Evolutionary conservation across 2,888 invertebrate genomes (phyloP).

Genomic region (Drosophila koepferae): DNA sequence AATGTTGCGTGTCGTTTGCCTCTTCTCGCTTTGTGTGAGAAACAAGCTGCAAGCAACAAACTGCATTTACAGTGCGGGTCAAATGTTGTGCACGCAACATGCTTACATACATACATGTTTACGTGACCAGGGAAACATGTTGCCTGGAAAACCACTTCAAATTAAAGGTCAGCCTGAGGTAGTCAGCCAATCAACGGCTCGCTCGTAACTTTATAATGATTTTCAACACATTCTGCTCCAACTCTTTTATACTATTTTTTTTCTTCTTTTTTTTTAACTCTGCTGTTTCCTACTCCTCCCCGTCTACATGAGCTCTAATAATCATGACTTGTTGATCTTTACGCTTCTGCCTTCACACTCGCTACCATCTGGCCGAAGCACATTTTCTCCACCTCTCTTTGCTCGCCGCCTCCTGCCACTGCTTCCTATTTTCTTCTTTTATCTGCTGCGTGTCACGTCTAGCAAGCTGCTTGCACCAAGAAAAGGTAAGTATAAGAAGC

Average conservation of each 20-base stretch:
- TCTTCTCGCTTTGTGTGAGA: slow-evolving; percentile 22
- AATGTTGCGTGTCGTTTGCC: slow-evolving; percentile 40
- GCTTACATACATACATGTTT: slow-evolving; percentile 37
- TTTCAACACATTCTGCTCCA: slow-evolving; percentile 39
- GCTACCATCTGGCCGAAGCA: slow-evolving; percentile 19
- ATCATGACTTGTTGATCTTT: slow-evolving; percentile 82
- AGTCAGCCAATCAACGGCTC: slow-evolving; percentile 39
- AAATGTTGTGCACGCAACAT: slow-evolving; percentile 59
- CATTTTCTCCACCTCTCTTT: slow-evolving; percentile 13
- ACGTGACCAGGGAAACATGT: slow-evolving; percentile 21
- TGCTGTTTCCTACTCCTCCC: neutral
- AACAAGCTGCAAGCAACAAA: slow-evolving; percentile 8
- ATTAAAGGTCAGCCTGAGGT: slow-evolving; percentile 55
- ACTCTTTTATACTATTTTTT: neutral
- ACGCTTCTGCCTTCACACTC: slow-evolving; percentile 65
- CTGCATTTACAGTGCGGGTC: slow-evolving; percentile 47
- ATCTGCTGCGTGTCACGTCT: slow-evolving; percentile 33
- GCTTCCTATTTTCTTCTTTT: neutral
- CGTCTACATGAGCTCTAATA: slow-evolving; percentile 63
- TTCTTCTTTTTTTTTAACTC: neutral
- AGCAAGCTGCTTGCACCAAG: slow-evolving; percentile 36
- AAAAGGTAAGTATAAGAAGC: slow-evolving; percentile 10
- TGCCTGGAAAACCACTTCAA: slow-evolving; percentile 47
- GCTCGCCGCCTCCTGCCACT: neutral
- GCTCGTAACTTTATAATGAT: slow-evolving; percentile 41